Conservation (phyloP, 2,888 invertebrate species). For the Thumatha senex region DNA sequence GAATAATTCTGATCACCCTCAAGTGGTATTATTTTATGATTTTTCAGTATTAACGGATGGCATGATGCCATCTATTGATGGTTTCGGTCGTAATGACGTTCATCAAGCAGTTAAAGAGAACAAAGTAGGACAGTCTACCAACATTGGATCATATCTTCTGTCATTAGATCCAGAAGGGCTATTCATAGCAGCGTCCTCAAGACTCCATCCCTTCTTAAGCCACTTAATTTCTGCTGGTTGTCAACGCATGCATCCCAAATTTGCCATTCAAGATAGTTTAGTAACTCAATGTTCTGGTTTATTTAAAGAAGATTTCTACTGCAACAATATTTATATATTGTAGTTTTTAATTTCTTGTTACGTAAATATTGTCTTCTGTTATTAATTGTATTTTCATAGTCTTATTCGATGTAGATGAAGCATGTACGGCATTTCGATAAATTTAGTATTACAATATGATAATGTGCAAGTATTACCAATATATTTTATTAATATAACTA, state of each 20-base stretch:
- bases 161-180: constrained; percentile 59
- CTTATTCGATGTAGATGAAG: constrained; percentile 19
- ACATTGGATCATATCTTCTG: constrained; percentile 37
- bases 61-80: constrained; percentile 40
- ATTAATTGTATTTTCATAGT: constrained; percentile 27
- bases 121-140: constrained; percentile 20
- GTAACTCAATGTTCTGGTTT: constrained; percentile 56
- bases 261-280: constrained; percentile 57
- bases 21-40: constrained; percentile 56
- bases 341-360: constrained; percentile 42
- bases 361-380: constrained; percentile 35
- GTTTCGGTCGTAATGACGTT: constrained; percentile 21
- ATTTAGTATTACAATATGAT: constrained; percentile 23
- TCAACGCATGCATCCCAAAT: constrained; percentile 53
- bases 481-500: no score
- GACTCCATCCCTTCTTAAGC: constrained; percentile 60
- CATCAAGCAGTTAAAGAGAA: constrained; percentile 1
- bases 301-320: constrained; percentile 55
- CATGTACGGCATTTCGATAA: constrained; percentile 27
- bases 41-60: constrained; percentile 47
- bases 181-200: constrained; percentile 62
- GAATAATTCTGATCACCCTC: constrained; percentile 36
- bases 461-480: background rate
- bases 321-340: constrained; percentile 63
- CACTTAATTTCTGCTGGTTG: constrained; percentile 53